Conservation (phyloP, 2,888 invertebrate species). For the Drosophila nr. fundita region DNA sequence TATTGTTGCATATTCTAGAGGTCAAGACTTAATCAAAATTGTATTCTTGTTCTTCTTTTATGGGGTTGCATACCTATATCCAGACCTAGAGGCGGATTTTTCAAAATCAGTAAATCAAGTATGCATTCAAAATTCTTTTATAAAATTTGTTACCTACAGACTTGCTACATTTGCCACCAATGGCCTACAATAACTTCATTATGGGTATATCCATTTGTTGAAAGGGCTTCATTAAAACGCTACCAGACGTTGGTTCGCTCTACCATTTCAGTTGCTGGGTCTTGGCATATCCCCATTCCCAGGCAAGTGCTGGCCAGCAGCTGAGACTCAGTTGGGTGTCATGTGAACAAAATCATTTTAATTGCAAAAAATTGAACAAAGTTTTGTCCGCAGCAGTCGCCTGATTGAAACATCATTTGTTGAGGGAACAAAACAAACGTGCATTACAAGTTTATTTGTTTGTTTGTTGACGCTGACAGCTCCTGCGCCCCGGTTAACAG, state of each 20-base stretch:
- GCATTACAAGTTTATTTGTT: conserved; percentile 27
- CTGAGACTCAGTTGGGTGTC: conserved; percentile 62
- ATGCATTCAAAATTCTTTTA: neutral
- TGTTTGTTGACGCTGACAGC: conserved; percentile 48
- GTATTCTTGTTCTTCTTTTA: neutral
- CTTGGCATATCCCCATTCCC: conserved; percentile 7
- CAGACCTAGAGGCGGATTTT: neutral
- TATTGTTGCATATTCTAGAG: neutral
- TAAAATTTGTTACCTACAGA: neutral
- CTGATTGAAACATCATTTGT: conserved; percentile 52
- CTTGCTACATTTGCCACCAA: neutral
- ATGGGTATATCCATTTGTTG: neutral
- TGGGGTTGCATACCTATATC: neutral
- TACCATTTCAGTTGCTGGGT: conserved; percentile 5
- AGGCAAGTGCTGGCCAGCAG: conserved; percentile 35
- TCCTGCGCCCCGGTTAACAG: conserved; percentile 52
- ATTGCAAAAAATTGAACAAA: conserved; percentile 75
- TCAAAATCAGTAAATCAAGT: neutral
- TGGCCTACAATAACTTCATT: conserved; percentile 7
- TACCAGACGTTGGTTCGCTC: conserved; percentile 9
- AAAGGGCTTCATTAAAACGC: conserved; percentile 57
- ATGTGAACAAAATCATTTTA: conserved; percentile 75
- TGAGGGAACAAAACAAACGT: conserved; percentile 19
- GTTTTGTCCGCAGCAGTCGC: conserved; percentile 48
- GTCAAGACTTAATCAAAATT: neutral